Conservation (phyloP, 2,797 vertebrate species). For the Pampus argenteus region DNA sequence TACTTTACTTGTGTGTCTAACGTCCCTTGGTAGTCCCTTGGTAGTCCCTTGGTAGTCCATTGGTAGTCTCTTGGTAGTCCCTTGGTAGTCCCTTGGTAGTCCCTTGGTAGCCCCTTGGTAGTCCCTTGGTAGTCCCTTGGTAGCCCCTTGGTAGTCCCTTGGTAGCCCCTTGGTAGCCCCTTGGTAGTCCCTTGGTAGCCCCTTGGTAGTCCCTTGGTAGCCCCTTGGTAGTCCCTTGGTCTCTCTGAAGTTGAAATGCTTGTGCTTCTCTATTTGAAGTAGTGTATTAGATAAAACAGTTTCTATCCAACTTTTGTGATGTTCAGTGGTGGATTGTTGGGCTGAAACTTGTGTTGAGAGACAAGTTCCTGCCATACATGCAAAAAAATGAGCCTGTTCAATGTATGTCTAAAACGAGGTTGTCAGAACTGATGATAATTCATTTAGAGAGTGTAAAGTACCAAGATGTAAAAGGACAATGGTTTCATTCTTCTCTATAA, state of each 20-base stretch:
- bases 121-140: neutral
- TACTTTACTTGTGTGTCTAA: slow-evolving; percentile 6
- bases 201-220: neutral
- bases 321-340: neutral
- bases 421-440: neutral
- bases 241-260: slow-evolving; percentile 25
- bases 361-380: neutral
- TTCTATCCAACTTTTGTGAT: slow-evolving; percentile 9
- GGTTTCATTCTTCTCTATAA: too few relatives aligned
- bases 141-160: neutral
- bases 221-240: neutral
- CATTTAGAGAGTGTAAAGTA: neutral
- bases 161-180: too few relatives aligned
- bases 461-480: too few relatives aligned
- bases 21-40: neutral
- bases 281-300: slow-evolving; percentile 1
- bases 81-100: neutral
- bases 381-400: neutral
- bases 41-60: too few relatives aligned
- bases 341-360: neutral
- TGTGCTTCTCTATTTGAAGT: slow-evolving; percentile 12
- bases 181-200: neutral
- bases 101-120: neutral
- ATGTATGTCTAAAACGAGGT: neutral
- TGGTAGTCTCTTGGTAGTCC: too few relatives aligned